phyloP scores from a whole-genome alignment of 2,888 invertebrate genomes.

The Malthinus seriepunctatus region DNA sequence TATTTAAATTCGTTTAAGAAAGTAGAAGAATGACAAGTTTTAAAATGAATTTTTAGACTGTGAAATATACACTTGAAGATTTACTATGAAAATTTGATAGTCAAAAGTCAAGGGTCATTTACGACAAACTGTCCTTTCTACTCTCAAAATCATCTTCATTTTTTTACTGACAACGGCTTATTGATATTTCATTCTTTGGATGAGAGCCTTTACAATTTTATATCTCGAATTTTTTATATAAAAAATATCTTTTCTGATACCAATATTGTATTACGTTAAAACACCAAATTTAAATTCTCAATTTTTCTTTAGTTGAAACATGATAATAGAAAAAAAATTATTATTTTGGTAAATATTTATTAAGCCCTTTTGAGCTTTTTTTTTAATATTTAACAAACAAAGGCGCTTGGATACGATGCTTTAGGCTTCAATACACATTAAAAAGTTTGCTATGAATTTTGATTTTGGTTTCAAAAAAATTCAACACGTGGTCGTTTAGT shows the following conservation, averaged over 20 bases:
- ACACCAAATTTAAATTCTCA: not conserved
- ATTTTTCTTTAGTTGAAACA: not conserved
- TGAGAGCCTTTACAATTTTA: conserved; percentile 20
- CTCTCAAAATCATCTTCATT: conserved; percentile 20
- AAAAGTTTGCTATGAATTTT: no score
- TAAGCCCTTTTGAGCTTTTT: no score
- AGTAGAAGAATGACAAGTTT: conserved; percentile 8
- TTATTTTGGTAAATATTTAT: not conserved
- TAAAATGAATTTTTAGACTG: conserved; percentile 14
- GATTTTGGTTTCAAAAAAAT: no score
- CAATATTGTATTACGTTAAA: not conserved
- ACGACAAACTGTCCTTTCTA: conserved; percentile 24
- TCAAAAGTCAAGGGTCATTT: conserved; percentile 26
- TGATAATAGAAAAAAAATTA: not conserved
- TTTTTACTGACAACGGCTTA: conserved; percentile 16
- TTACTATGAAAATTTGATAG: conserved; percentile 21
- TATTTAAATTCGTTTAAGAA: conserved; percentile 1
- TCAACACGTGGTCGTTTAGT: no score
- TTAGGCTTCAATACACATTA: no score
- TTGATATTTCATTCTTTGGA: conserved; percentile 26
- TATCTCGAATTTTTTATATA: no score
- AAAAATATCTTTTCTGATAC: not conserved
- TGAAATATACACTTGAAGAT: conserved; percentile 19
- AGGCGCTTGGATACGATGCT: no score
- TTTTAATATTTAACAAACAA: conserved; percentile 1